These are phyloP conservation scores for Coelopa pilipes DNA, from an alignment of 2,888 invertebrate species.

Conservation along the genomic window DNA sequence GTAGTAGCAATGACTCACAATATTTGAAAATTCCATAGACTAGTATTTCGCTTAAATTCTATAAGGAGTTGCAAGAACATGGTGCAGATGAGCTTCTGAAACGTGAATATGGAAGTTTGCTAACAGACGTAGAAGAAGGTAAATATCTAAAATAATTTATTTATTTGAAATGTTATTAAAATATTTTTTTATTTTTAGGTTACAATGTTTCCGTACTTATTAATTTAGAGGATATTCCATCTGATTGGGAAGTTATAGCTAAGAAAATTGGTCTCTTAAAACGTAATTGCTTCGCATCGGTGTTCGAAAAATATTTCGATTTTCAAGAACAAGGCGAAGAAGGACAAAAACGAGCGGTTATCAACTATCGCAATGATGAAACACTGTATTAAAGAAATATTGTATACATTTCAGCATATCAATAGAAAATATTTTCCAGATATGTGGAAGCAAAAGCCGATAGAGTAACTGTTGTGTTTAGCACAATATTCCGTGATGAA, in stretches of 20 bases:
- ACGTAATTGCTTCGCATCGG: conserved; percentile 98
- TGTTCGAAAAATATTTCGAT: conserved; percentile 99
- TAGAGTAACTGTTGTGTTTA: conserved; percentile 98
- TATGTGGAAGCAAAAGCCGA: conserved; percentile 98
- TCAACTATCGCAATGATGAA: conserved; percentile 98
- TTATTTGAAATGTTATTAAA: conserved; percentile 15
- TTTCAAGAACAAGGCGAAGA: conserved; percentile 94
- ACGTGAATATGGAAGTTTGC: conserved; percentile 87
- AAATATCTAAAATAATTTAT: conserved; percentile 47
- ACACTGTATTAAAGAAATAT: conserved; percentile 78
- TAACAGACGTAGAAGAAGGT: conserved; percentile 90
- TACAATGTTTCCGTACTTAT: conserved; percentile 94
- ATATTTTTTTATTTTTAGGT: conserved; percentile 67
- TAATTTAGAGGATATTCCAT: conserved; percentile 92
- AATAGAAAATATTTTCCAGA: conserved; percentile 69
- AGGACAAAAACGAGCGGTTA: conserved; percentile 93
- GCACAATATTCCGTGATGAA: conserved; percentile 97
- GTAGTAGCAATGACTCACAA: background rate
- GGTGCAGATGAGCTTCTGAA: conserved; percentile 97
- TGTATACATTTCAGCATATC: background rate
- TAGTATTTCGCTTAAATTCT: conserved; percentile 98
- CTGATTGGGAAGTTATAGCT: conserved; percentile 88
- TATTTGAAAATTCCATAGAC: conserved; percentile 73
- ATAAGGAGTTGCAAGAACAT: conserved; percentile 97
- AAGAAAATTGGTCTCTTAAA: conserved; percentile 94